Conservation (phyloP, 1,140 invertebrate genomes). For the Dermatophagoides farinae region DNA sequence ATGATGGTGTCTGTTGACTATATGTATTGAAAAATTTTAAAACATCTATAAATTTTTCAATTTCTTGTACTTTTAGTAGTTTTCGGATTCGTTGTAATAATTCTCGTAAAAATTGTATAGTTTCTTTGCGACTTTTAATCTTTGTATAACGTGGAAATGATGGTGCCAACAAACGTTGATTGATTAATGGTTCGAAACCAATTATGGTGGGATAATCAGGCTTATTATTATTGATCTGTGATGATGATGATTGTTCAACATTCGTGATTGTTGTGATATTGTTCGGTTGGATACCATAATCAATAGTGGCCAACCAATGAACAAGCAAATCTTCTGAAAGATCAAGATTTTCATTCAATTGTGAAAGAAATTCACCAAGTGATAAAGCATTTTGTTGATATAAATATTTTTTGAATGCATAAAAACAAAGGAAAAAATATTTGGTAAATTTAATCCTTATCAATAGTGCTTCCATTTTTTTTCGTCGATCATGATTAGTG, state of each 20-base stretch:
- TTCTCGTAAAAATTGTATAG: conserved; percentile 61
- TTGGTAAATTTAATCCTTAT: conserved; percentile 21
- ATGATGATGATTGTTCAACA: conserved; percentile 18
- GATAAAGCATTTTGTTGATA: neutral
- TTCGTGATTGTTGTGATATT: neutral
- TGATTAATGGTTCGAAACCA: conserved; percentile 85
- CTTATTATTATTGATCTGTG: conserved; percentile 12
- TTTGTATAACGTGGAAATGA: conserved; percentile 94
- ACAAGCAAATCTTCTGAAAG: conserved; percentile 54
- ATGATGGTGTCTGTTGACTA: conserved; percentile 55
- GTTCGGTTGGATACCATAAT: conserved; percentile 51
- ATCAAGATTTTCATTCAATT: conserved; percentile 29
- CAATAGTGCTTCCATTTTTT: conserved; percentile 15
- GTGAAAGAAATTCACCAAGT: conserved; percentile 25
- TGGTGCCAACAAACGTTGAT: conserved; percentile 77
- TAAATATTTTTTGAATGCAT: conserved; percentile 20
- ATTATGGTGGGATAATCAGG: conserved; percentile 31
- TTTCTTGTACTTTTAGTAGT: conserved; percentile 57
- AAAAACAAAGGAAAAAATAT: conserved; percentile 17
- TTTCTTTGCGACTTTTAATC: conserved; percentile 60
- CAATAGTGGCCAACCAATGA: conserved; percentile 50
- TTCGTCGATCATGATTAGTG: neutral
- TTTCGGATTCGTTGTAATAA: conserved; percentile 54
- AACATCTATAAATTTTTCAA: conserved; percentile 54
- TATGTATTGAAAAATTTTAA: conserved; percentile 86